Percentiles rank a stretch among this genome's conserved stretches.
phyloP scores from a whole-genome alignment of 1,140 invertebrate species.

The Temnothorax curvispinosus region DNA sequence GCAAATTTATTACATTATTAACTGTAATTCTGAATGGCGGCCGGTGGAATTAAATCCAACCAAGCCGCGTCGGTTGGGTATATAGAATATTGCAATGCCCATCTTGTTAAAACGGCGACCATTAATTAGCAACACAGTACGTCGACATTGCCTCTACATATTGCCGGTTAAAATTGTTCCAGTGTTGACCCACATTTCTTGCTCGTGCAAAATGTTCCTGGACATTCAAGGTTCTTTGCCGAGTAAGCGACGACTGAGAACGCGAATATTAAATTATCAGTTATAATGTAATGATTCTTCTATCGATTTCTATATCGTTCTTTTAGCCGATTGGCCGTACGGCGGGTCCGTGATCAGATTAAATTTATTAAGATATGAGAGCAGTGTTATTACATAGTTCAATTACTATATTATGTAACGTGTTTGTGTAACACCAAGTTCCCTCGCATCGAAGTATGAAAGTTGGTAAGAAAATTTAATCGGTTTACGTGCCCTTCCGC shows the following conservation, averaged over 20 bases:
- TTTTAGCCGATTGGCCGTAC: background rate
- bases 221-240: background rate
- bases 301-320: background rate
- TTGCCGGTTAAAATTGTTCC: background rate
- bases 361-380: background rate
- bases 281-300: background rate
- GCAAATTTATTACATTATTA: conserved; percentile 11
- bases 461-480: conserved; percentile 16
- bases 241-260: background rate
- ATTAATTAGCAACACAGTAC: conserved; percentile 25
- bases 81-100: background rate
- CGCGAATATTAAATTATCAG: conserved; percentile 43
- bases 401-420: background rate
- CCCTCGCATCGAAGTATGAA: background rate
- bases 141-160: background rate
- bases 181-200: conserved; percentile 9
- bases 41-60: conserved; percentile 4
- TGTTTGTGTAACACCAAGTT: background rate
- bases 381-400: background rate
- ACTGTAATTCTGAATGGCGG: background rate
- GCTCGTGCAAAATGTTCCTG: background rate
- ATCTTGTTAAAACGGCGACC: background rate
- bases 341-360: background rate
- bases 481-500: background rate
- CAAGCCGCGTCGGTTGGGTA: background rate